Evolutionary conservation across 2,888 invertebrate species (phyloP).

Genomic region (Mantis religiosa): DNA sequence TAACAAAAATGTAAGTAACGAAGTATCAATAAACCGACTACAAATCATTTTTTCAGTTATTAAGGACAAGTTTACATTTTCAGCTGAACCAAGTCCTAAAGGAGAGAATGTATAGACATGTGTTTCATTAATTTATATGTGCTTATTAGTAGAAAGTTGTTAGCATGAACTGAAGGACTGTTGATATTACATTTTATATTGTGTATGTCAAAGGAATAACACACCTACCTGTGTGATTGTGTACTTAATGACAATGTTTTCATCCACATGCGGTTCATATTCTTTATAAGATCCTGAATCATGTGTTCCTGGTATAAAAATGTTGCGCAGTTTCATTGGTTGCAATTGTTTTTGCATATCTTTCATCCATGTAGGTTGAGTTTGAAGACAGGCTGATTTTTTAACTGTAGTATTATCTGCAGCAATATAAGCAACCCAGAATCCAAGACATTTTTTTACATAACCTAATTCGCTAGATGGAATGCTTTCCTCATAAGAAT

Average conservation of each 20-base stretch:
- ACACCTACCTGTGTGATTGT: conserved; percentile 47
- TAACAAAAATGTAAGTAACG: too few species aligned
- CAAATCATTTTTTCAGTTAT: too few species aligned
- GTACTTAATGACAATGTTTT: conserved; percentile 48
- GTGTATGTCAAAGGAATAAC: neutral
- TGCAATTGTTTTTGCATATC: conserved; percentile 47
- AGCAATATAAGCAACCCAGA: conserved; percentile 22
- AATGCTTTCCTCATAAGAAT: neutral
- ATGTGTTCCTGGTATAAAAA: conserved; percentile 68
- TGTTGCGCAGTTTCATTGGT: conserved; percentile 47
- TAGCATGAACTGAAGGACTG: too few species aligned
- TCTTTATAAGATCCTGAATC: conserved; percentile 59
- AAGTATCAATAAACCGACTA: too few species aligned
- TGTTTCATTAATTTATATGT: too few species aligned
- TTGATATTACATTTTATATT: too few species aligned
- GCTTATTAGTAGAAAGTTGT: too few species aligned
- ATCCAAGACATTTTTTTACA: conserved; percentile 19
- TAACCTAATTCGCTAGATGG: neutral
- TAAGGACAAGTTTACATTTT: too few species aligned
- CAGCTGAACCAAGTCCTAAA: too few species aligned
- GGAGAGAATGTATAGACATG: too few species aligned
- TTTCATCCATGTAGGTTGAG: conserved; percentile 57
- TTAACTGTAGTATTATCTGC: conserved; percentile 12
- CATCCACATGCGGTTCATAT: conserved; percentile 30
- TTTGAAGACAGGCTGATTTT: conserved; percentile 47